Evolutionary conservation across 2,797 vertebrate genomes (phyloP).

Genomic region (Notolabrus celidotus): DNA sequence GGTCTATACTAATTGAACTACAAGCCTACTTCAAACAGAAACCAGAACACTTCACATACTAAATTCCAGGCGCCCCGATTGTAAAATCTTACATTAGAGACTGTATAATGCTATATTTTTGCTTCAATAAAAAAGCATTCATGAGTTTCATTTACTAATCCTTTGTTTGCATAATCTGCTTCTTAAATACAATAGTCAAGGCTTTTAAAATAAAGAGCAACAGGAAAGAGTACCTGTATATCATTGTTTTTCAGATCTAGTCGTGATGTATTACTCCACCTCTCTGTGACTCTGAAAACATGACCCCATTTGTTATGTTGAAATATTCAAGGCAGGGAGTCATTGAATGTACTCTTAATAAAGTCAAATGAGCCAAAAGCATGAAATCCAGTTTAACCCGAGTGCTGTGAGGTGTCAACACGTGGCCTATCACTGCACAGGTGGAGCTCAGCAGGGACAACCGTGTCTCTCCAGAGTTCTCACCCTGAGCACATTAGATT

Average conservation of each 20-base stretch:
- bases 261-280: background rate
- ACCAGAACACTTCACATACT: too few species aligned
- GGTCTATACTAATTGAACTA: too few species aligned
- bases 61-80: too few species aligned
- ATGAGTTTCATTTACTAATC: background rate
- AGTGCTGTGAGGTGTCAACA: conserved; percentile 44
- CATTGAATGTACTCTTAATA: conserved; percentile 1
- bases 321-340: conserved; percentile 17
- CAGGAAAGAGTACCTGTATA: background rate
- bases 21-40: too few species aligned
- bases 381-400: conserved; percentile 38
- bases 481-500: conserved; percentile 73
- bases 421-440: conserved; percentile 23
- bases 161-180: background rate
- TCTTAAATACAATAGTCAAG: background rate
- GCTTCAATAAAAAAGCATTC: background rate
- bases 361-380: conserved; percentile 31
- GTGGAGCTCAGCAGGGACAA: conserved; percentile 56
- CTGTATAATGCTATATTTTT: background rate
- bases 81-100: too few species aligned
- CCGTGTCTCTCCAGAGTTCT: conserved; percentile 60
- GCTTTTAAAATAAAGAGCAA: background rate
- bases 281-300: conserved; percentile 3
- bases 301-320: background rate
- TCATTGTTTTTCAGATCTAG: conserved; percentile 1